Conservation (phyloP, 1,140 invertebrate species). For the Dendroctonus ponderosae region DNA sequence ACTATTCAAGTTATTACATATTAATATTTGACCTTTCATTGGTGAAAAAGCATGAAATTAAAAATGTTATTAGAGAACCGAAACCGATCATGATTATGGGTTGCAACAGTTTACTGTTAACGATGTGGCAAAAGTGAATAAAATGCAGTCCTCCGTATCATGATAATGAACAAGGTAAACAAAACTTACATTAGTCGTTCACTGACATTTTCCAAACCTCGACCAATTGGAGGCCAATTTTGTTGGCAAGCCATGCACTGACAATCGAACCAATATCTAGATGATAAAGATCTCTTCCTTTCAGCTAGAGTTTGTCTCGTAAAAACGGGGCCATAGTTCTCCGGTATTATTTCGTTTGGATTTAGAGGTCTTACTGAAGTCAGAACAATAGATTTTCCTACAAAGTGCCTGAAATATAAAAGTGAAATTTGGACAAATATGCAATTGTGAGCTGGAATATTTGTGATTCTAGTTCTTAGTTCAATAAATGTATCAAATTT, state of each 20-base stretch:
- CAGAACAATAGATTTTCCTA: slow-evolving; percentile 70
- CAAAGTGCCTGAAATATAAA: slow-evolving; percentile 64
- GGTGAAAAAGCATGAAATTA: too few relatives aligned
- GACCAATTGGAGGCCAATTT: slow-evolving; percentile 72
- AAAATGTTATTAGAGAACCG: too few relatives aligned
- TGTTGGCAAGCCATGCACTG: slow-evolving; percentile 70
- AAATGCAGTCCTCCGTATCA: too few relatives aligned
- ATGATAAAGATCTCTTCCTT: slow-evolving; percentile 63
- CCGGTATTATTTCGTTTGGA: slow-evolving; percentile 67
- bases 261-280: slow-evolving; percentile 81
- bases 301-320: slow-evolving; percentile 63
- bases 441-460: neutral
- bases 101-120: too few relatives aligned
- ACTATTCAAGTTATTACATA: too few relatives aligned
- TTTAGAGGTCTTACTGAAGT: slow-evolving; percentile 63
- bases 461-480: too few relatives aligned
- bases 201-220: slow-evolving; percentile 43
- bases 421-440: neutral
- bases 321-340: slow-evolving; percentile 86
- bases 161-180: too few relatives aligned
- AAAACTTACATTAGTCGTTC: slow-evolving; percentile 37
- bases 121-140: too few relatives aligned
- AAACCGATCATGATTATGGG: too few relatives aligned
- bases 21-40: too few relatives aligned
- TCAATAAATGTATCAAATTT: too few relatives aligned